These are phyloP conservation scores for Samia ricini DNA, from an alignment of 1,140 invertebrate genomes.

Conservation along the genomic window DNA sequence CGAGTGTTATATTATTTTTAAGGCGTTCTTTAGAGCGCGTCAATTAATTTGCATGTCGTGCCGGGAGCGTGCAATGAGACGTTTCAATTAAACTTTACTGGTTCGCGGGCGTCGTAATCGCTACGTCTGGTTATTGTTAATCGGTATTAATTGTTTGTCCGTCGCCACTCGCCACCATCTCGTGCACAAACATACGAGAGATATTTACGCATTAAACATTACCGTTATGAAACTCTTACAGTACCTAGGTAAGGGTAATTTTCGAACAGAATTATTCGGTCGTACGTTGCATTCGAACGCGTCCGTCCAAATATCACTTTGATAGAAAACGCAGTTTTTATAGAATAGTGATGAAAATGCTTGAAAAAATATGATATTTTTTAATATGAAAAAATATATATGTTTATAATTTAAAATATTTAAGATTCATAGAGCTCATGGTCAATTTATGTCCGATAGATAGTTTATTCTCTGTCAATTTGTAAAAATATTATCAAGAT, in stretches of 20 bases:
- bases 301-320: background rate
- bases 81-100: conserved; percentile 39
- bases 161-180: conserved; percentile 11
- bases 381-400: background rate
- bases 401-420: background rate
- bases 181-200: conserved; percentile 15
- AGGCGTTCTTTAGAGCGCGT: background rate
- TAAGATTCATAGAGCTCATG: background rate
- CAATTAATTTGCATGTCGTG: conserved; percentile 38
- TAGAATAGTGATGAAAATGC: background rate
- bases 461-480: too few relatives aligned
- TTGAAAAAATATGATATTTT: background rate
- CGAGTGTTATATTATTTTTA: background rate
- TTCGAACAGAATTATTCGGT: background rate
- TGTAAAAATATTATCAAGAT: too few relatives aligned
- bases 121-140: conserved; percentile 32
- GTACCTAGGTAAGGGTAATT: background rate
- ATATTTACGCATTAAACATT: conserved; percentile 15
- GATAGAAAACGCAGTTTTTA: background rate
- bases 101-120: conserved; percentile 29
- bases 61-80: conserved; percentile 19
- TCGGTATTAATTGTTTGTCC: conserved; percentile 32
- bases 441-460: too few relatives aligned
- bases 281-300: background rate
- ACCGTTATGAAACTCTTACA: background rate